Percentiles rank a stretch among this genome's conserved stretches.
These are phyloP conservation scores for Rhipidura dahli DNA, from an alignment of 2,113 vertebrate species.

Conservation along the genomic window DNA sequence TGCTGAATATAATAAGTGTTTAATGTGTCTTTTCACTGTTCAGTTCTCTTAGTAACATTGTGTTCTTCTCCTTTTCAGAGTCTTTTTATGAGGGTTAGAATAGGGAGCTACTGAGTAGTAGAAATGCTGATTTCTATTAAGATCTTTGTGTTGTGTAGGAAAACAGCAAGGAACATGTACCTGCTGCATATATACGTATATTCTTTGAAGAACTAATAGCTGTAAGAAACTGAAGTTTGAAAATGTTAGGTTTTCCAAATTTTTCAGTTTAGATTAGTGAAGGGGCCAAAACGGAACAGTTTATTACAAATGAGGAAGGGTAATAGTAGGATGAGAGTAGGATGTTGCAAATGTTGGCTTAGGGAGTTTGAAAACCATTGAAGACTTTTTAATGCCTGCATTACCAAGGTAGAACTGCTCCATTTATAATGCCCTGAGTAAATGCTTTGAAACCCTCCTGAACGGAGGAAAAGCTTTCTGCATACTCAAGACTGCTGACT, in stretches of 20 bases:
- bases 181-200: rapidly evolving
- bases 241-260: not conserved
- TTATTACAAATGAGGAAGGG: not conserved
- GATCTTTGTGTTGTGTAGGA: not conserved
- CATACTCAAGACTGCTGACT: not conserved
- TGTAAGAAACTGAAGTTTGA: not conserved
- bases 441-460: not conserved
- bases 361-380: not conserved
- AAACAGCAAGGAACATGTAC: not conserved
- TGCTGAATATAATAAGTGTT: not conserved
- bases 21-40: not conserved
- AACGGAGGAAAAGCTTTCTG: not conserved
- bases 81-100: not conserved
- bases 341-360: not conserved
- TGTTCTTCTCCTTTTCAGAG: not conserved
- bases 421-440: not conserved
- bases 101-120: not conserved
- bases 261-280: not conserved
- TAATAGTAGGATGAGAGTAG: not conserved
- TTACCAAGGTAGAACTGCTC: not conserved
- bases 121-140: not conserved
- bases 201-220: not conserved
- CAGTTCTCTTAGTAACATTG: not conserved
- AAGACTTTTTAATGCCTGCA: not conserved
- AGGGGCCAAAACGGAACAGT: not conserved